phyloP scores from a whole-genome alignment of 2,113 vertebrate genomes.

The Propithecus coquereli region DNA sequence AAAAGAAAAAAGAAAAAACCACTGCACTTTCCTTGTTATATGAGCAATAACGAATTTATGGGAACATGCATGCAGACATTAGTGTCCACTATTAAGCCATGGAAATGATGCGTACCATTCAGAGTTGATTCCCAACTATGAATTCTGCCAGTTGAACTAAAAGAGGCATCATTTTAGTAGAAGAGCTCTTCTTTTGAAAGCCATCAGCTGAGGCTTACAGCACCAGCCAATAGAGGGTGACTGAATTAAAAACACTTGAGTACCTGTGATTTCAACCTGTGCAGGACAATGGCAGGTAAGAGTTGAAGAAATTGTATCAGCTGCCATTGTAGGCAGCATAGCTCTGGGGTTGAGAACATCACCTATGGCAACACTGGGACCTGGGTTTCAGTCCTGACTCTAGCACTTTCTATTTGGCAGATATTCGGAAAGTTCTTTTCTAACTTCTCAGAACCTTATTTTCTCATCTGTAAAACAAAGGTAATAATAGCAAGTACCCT shows the following conservation, averaged over 20 bases:
- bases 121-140: not conserved
- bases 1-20: not conserved
- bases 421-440: not conserved
- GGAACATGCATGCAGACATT: not conserved
- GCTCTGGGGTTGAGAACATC: not conserved
- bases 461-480: not conserved
- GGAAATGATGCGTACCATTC: not conserved
- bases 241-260: slow-evolving; percentile 6
- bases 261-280: not conserved
- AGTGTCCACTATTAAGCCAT: not conserved
- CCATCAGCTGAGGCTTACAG: slow-evolving; percentile 5
- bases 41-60: slow-evolving; percentile 3
- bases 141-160: slow-evolving; percentile 34
- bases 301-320: not conserved
- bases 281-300: not conserved
- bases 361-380: not conserved
- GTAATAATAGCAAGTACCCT: not conserved
- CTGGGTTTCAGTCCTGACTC: not conserved
- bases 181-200: slow-evolving; percentile 41
- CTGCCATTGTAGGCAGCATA: not conserved
- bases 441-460: not conserved
- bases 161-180: slow-evolving; percentile 26
- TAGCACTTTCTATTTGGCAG: not conserved
- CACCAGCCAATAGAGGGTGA: slow-evolving; percentile 1
- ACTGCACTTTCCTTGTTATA: not conserved